Conservation (phyloP, 2,797 vertebrate species). For the Pristis pectinata region DNA sequence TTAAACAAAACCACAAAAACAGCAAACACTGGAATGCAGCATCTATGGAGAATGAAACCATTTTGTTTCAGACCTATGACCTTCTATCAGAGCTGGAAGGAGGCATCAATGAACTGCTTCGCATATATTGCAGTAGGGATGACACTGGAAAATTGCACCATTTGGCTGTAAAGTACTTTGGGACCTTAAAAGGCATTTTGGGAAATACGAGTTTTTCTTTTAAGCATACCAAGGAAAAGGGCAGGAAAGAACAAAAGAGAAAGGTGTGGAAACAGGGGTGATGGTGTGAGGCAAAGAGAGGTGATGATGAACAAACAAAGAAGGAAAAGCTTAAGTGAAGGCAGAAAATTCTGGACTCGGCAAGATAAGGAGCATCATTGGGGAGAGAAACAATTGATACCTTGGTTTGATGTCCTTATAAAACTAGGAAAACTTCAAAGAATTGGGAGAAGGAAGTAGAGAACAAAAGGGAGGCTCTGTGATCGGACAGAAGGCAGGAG, state of each 20-base stretch:
- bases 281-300: neutral
- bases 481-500: too few species aligned
- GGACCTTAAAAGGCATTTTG: neutral
- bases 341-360: too few species aligned
- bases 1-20: too few species aligned
- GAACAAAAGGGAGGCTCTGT: too few species aligned
- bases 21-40: neutral
- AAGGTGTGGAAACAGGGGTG: neutral
- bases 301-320: neutral
- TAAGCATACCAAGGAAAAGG: neutral
- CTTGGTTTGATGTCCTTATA: too few species aligned
- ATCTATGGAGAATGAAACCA: neutral
- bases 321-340: neutral
- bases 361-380: too few species aligned
- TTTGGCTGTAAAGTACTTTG: neutral
- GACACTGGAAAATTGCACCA: neutral
- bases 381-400: too few species aligned
- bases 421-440: too few species aligned
- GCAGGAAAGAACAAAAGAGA: neutral
- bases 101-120: neutral
- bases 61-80: too few species aligned
- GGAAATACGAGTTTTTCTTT: neutral
- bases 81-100: neutral
- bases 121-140: neutral
- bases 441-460: too few species aligned